These are phyloP conservation scores for Dermatemys mawii DNA, from an alignment of 2,113 vertebrate species.

Conservation along the genomic window DNA sequence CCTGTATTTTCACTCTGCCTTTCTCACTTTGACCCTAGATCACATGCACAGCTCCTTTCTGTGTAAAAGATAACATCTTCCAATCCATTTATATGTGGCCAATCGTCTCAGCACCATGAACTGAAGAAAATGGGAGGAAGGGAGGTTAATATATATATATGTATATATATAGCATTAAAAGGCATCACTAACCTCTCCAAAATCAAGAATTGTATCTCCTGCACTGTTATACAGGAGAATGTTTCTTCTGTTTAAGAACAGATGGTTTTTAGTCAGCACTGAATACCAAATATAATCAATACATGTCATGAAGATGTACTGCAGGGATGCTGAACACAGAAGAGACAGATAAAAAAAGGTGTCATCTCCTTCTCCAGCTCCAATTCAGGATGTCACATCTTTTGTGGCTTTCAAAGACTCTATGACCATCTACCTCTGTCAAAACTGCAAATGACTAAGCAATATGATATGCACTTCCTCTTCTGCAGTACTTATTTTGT, in stretches of 20 bases:
- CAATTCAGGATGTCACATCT: neutral
- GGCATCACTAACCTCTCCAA: neutral
- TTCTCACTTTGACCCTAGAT: neutral
- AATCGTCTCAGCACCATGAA: neutral
- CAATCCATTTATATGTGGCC: neutral
- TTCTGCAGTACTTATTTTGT: neutral
- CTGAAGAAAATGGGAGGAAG: neutral
- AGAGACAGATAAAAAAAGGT: neutral
- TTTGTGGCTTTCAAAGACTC: neutral
- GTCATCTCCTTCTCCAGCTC: neutral
- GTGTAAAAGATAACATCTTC: neutral
- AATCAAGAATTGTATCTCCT: neutral
- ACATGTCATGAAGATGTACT: neutral
- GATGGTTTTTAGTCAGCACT: neutral
- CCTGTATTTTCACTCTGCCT: neutral
- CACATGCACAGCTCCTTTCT: neutral
- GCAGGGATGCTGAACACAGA: neutral
- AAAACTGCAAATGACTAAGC: neutral
- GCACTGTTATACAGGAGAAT: neutral
- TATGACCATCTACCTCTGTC: accelerated
- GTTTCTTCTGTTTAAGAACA: neutral
- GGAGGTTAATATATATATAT: neutral
- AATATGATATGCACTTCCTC: neutral
- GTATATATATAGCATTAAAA: neutral
- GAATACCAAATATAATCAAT: neutral